Evolutionary conservation across 2,888 invertebrate genomes (phyloP), one percentile per base, ranked within the genome.

Genomic region (Parapristionchus giblindavisi): DNA sequence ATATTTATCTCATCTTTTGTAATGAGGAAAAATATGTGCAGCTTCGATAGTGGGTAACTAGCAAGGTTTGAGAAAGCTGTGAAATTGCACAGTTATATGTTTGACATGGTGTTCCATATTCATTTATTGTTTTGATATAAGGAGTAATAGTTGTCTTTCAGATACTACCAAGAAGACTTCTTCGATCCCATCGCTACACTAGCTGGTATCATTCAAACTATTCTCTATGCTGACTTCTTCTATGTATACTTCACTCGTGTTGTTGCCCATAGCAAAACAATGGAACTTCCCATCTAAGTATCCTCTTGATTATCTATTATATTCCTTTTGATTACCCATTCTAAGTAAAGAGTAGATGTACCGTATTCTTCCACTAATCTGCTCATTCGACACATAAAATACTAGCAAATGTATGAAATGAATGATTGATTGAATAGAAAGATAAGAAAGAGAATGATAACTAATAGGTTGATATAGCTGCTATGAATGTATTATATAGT

Each of bases 211-310:
- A 94, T 99, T 77, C 98, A 99, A 90, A 87, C 87, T 56, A 83
- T 86, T 3, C 81, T 87, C n/a, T 99, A 99, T 90, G 98, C 98
- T 90, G 99, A 99, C 91, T 99, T 99, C 92, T 99, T 99, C 92
- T 99, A 99, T 91, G 92, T 99, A 83, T 99, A 99, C 90, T 94
- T 99, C 90, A 99, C 99, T 89, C 96, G 97, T 94, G 94, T 73
- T 52, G 73, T 75, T 5, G 27, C 54, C 38, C 48, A 51, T 54
- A 51, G 63, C 40, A 75, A 75, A 65, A 75, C 52, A 29, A 54
- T 65, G 60, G 75, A 63, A 29, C 65, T 75, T 34, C 75, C 75
- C 56, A 75, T 75, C 51, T 75, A 75, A 75, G 63, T 24, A 17
- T n/a, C n/a, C n/a, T n/a, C n/a, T 34, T 36, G 68, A 65, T 40